Conservation (phyloP, 2,888 invertebrate genomes). For the Acanthosepion pharaonis region DNA sequence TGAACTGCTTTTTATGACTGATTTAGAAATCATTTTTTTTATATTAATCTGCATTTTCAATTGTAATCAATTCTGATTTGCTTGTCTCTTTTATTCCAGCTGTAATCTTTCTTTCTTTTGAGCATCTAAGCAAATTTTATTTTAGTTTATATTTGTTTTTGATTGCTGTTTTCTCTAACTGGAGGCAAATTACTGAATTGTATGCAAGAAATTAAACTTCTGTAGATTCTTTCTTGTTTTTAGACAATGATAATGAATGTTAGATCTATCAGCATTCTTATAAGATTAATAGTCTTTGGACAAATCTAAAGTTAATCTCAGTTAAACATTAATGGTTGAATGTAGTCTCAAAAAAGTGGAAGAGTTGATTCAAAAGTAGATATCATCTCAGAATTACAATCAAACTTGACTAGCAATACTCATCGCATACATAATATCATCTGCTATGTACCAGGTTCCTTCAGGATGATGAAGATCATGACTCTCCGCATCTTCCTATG, state of each 20-base stretch:
- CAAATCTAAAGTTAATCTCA: constrained; percentile 2
- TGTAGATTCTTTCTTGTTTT: not conserved
- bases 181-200: not conserved
- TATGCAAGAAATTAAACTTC: not conserved
- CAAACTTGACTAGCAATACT: too few relatives aligned
- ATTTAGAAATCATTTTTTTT: not conserved
- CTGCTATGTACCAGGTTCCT: too few relatives aligned
- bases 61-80: not conserved
- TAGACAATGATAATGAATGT: not conserved
- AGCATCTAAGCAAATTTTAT: not conserved
- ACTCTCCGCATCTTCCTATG: too few relatives aligned
- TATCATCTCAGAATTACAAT: not conserved
- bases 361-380: not conserved
- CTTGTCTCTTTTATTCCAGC: not conserved
- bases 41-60: not conserved
- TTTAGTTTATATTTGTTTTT: not conserved
- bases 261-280: not conserved
- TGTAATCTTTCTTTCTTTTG: not conserved
- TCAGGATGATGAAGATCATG: too few relatives aligned
- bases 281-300: not conserved
- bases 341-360: not conserved
- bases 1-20: not conserved
- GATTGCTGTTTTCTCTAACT: not conserved
- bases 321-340: not conserved
- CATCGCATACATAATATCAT: too few relatives aligned